Evolutionary conservation across 2,113 vertebrate species (phyloP).

Genomic region (Urocolius indicus): DNA sequence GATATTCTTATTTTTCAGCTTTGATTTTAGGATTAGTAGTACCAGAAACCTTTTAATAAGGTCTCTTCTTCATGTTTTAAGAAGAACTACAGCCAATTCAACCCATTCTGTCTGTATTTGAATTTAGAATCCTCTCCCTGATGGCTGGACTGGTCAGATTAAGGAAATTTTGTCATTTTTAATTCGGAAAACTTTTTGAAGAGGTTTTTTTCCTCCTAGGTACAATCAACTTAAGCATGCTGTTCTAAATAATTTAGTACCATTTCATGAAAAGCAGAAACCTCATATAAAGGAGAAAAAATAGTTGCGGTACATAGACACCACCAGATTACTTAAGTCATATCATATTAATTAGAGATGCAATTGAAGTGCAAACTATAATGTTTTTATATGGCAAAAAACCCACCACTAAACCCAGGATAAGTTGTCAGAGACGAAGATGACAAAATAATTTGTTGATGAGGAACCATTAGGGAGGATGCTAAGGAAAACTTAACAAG

Average conservation of each 20-base stretch:
- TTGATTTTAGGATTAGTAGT: background rate
- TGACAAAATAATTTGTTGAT: background rate
- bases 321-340: background rate
- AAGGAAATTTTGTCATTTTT: background rate
- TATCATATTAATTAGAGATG: background rate
- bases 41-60: background rate
- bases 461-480: background rate
- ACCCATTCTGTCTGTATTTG: background rate
- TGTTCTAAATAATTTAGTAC: background rate
- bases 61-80: background rate
- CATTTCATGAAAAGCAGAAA: background rate
- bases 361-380: background rate
- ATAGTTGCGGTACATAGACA: background rate
- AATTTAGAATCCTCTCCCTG: background rate
- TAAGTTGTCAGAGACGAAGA: background rate
- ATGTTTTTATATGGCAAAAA: background rate
- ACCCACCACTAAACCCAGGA: background rate
- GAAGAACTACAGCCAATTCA: background rate
- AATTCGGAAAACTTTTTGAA: background rate
- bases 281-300: background rate
- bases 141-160: background rate
- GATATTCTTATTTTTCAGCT: background rate
- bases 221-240: background rate
- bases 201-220: fast-evolving
- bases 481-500: background rate